Percentiles rank a stretch among this genome's conserved stretches.
Conservation (phyloP, 2,888 invertebrate species). For the Agonopterix subpropinquella region DNA sequence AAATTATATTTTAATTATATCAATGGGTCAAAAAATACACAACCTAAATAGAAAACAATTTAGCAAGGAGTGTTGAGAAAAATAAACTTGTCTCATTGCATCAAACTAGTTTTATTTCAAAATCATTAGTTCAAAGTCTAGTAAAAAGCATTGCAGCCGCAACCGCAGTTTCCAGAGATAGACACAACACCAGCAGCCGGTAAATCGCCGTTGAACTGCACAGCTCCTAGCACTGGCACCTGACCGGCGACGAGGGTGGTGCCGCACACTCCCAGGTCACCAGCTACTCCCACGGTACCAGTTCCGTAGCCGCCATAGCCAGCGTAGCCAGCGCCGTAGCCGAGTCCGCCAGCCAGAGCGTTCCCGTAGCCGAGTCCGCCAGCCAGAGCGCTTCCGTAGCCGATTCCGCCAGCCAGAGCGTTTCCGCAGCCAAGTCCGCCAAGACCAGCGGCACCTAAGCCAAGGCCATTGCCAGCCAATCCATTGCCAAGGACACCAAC, state of each 20-base stretch:
- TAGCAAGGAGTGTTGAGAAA: too few relatives aligned
- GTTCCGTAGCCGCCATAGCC: slow-evolving; percentile 19
- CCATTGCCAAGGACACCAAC: not conserved
- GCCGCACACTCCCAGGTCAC: slow-evolving; percentile 23
- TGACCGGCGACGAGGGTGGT: slow-evolving; percentile 25
- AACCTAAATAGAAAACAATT: too few relatives aligned
- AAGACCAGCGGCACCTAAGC: not conserved
- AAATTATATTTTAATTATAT: too few relatives aligned
- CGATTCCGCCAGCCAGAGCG: not conserved
- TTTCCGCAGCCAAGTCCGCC: not conserved
- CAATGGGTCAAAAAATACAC: too few relatives aligned
- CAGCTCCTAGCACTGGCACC: slow-evolving; percentile 31
- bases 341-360: not conserved
- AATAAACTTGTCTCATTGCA: too few relatives aligned
- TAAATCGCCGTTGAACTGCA: slow-evolving; percentile 26
- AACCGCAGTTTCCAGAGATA: slow-evolving; percentile 35
- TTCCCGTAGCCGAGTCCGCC: not conserved
- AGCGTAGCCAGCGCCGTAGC: slow-evolving; percentile 3
- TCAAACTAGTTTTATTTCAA: too few relatives aligned
- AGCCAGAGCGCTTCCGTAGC: not conserved
- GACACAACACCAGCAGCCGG: slow-evolving; percentile 33
- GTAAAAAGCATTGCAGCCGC: slow-evolving; percentile 5
- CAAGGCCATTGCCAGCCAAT: not conserved
- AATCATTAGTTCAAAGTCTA: too few relatives aligned
- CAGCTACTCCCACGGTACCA: slow-evolving; percentile 18